Conservation (phyloP, 2,797 vertebrate genomes). For the Peromyscus attwateri region DNA sequence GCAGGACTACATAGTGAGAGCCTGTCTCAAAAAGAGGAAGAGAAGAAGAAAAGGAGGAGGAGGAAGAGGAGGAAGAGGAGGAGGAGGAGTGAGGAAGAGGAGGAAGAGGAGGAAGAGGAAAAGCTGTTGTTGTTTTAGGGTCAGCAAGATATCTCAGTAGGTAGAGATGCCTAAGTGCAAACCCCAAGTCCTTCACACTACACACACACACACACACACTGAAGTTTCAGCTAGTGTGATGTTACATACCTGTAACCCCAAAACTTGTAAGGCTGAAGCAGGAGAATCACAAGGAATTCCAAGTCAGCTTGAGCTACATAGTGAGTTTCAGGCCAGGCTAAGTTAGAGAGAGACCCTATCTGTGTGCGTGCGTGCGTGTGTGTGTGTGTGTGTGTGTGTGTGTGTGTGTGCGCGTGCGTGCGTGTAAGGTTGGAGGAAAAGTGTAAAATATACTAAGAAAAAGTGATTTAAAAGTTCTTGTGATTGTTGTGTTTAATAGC, state of each 20-base stretch:
- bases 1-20: no score
- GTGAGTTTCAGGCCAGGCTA: neutral
- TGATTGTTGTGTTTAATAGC: neutral
- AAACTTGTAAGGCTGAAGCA: neutral
- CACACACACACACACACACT: neutral
- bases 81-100: neutral
- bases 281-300: neutral
- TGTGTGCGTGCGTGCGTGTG: no score
- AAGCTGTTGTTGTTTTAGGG: neutral
- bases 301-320: neutral
- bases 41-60: neutral
- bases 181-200: neutral
- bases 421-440: neutral
- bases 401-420: neutral
- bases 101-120: no score
- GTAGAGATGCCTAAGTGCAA: neutral
- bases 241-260: neutral
- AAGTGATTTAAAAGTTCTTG: constrained; percentile 36
- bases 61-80: neutral
- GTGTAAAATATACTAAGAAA: constrained; percentile 12
- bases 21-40: neutral
- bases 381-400: no score
- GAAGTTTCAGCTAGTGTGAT: neutral
- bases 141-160: neutral
- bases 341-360: neutral